phyloP scores from a whole-genome alignment of 1,140 invertebrate species.

The Cotesia glomerata region DNA sequence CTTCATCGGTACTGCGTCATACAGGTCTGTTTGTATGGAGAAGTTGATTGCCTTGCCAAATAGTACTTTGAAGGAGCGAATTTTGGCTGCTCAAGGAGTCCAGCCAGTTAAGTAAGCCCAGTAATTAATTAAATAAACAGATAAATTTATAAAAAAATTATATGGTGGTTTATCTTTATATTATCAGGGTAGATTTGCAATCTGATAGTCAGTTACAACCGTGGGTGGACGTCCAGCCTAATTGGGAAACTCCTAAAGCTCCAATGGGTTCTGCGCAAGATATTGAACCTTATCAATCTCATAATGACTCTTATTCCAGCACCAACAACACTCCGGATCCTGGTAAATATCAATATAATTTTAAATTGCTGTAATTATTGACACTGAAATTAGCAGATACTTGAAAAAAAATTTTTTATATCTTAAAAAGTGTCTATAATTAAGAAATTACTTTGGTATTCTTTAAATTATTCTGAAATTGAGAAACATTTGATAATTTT shows the following conservation, averaged over 20 bases:
- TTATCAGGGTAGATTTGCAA: background rate
- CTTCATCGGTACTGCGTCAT: conserved; percentile 78
- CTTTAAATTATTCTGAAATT: no score
- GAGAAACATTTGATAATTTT: no score
- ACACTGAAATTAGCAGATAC: no score
- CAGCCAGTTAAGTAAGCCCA: conserved; percentile 13
- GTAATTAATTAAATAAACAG: no score
- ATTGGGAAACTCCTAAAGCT: background rate
- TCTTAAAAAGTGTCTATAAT: no score
- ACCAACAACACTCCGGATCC: background rate
- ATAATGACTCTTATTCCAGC: background rate
- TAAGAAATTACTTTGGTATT: no score
- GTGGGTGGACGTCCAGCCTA: conserved; percentile 4
- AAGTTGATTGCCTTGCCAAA: conserved; percentile 76
- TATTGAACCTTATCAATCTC: conserved; percentile 19
- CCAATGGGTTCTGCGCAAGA: conserved; percentile 15
- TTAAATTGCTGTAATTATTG: background rate
- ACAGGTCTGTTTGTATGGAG: conserved; percentile 74
- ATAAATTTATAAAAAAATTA: background rate
- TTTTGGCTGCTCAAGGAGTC: conserved; percentile 14
- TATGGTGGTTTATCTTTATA: no score
- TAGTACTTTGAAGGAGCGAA: conserved; percentile 65
- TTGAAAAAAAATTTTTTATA: no score
- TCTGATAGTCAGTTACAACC: background rate
- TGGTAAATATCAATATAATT: background rate